Evolutionary conservation across 2,888 invertebrate genomes (phyloP).

Genomic region (Palloptera scutellata): DNA sequence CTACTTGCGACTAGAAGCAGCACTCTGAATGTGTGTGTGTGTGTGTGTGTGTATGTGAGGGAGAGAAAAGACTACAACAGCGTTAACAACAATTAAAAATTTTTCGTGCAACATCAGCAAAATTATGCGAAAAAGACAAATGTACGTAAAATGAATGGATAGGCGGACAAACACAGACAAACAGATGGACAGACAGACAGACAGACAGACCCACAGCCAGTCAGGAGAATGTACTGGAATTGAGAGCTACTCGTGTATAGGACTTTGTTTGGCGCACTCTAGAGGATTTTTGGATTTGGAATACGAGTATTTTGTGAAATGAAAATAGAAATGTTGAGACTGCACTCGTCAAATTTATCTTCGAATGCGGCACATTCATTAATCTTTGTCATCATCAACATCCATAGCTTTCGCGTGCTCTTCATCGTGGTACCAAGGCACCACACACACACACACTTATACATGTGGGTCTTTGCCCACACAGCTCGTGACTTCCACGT

Average conservation of each 20-base stretch:
- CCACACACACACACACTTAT: not conserved
- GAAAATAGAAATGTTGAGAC: not conserved
- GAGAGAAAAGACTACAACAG: not conserved
- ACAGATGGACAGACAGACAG: not conserved
- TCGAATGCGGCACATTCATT: conserved; percentile 24
- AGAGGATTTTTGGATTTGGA: too few relatives aligned
- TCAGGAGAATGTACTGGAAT: too few relatives aligned
- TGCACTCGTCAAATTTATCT: conserved; percentile 27
- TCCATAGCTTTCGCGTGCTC: not conserved
- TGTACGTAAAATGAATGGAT: too few relatives aligned
- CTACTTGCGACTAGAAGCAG: not conserved
- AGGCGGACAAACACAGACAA: not conserved
- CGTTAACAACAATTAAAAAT: not conserved
- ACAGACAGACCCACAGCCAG: too few relatives aligned
- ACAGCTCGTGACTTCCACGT: too few relatives aligned
- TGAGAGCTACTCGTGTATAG: too few relatives aligned
- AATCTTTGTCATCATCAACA: conserved; percentile 23
- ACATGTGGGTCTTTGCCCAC: not conserved
- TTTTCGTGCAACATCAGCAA: too few relatives aligned
- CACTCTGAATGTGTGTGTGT: not conserved
- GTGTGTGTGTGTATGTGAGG: not conserved
- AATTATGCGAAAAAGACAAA: too few relatives aligned
- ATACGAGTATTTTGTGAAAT: too few relatives aligned
- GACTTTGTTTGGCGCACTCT: too few relatives aligned
- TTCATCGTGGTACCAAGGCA: not conserved